Base-by-base conservation (phyloP, 2,888 invertebrate genomes). In the Apoda limacodes region DNA sequence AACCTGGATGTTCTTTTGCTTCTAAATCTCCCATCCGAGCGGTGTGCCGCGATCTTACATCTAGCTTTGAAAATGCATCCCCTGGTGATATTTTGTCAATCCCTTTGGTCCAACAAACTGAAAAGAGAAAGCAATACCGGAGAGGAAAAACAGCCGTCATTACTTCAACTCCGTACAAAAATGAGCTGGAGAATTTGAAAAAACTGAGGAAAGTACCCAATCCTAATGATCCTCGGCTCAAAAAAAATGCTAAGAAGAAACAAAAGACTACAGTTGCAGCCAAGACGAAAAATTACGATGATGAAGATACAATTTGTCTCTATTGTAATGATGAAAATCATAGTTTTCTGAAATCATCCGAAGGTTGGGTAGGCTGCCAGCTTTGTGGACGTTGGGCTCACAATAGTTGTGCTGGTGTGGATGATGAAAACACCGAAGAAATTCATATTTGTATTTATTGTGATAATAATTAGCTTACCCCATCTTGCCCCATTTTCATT, bases 131-230 rank as follows among this genome's bases (percentile, higher is more conserved):
- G 22, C 12, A 41, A 13, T 39, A 37, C 22, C 42, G 43, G 14
- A 29, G 45, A 46, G 47, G 44, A 15, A 48, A 48, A 46, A 45
- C 48, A 27, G 44, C 37, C 13, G 32, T 50, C 9, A 32, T n/a
- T n/a, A n/a, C n/a, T n/a, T n/a, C n/a, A n/a, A n/a, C n/a, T n/a
- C n/a, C n/a, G n/a, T n/a, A n/a, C 36, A 48, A 48, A 46, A 44
- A 44, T 20, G 43, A 50, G 32, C 32, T 45, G 14, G 45, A 42
- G 27, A 25, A 39, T 27, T 28, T 25, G 17, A 34, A 38, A n/a
- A n/a, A 35, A 26, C 11, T 28, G 20, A 28, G 10, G 28, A 34
- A 43, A 35, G 22, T 28, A 37, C 37, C 42, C 22, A 39, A 42
- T 32, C 36, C 32, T n/a, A n/a, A n/a, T n/a, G n/a, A n/a, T n/a